Conservation (phyloP, 2,797 vertebrate species). For the Mus spretus region DNA sequence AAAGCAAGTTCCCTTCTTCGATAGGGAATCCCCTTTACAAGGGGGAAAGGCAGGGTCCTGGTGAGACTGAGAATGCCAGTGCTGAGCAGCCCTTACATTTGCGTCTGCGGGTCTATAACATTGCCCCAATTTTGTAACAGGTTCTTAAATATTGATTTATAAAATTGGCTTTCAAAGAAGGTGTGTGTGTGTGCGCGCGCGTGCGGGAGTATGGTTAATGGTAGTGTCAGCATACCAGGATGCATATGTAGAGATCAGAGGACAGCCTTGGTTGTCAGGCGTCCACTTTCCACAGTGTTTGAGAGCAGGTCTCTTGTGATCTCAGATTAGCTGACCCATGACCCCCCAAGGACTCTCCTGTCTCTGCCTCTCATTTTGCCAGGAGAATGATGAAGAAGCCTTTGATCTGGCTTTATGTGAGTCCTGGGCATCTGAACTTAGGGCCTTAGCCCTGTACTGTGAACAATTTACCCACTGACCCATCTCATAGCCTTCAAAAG, state of each 20-base stretch:
- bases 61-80: neutral
- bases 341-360: neutral
- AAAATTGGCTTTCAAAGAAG: neutral
- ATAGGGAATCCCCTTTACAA: neutral
- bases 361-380: neutral
- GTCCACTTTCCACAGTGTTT: neutral
- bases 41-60: neutral
- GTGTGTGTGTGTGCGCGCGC: neutral
- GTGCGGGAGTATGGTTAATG: neutral
- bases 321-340: neutral
- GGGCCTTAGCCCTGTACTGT: neutral
- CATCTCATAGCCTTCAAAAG: neutral
- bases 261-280: neutral
- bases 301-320: neutral
- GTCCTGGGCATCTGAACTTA: neutral
- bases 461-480: neutral
- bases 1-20: neutral
- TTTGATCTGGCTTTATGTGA: neutral
- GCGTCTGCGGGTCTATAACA: neutral
- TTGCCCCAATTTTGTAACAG: neutral
- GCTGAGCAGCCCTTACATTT: neutral
- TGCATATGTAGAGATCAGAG: neutral
- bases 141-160: conserved; percentile 5
- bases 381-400: neutral
- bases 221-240: neutral